Conservation (phyloP, 2,888 invertebrate genomes). For the Himalopsyche anomala region DNA sequence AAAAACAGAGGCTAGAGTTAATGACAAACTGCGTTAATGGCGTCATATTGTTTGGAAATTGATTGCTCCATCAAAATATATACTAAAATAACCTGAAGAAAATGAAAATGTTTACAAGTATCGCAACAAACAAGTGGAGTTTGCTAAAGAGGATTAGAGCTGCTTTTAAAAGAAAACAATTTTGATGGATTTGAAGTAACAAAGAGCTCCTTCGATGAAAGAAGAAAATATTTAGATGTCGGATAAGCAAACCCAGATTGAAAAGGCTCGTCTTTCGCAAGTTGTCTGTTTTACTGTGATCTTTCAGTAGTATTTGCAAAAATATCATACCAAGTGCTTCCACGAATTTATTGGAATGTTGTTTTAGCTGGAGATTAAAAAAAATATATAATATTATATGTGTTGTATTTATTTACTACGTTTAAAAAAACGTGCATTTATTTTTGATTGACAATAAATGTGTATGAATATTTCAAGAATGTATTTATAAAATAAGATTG, state of each 20-base stretch:
- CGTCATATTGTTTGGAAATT: not conserved
- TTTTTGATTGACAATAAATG: too few relatives aligned
- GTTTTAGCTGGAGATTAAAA: too few relatives aligned
- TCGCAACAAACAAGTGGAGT: conserved; percentile 12
- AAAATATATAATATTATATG: too few relatives aligned
- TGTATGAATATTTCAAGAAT: too few relatives aligned
- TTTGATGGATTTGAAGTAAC: conserved; percentile 47
- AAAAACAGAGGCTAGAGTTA: too few relatives aligned
- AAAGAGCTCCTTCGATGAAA: conserved; percentile 18
- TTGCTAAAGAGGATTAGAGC: conserved; percentile 41
- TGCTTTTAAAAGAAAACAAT: conserved; percentile 43
- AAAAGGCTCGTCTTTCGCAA: not conserved
- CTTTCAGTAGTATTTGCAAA: conserved; percentile 10
- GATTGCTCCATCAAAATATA: not conserved
- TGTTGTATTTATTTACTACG: too few relatives aligned
- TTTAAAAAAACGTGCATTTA: too few relatives aligned
- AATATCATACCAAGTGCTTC: not conserved
- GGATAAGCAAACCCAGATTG: conserved; percentile 21
- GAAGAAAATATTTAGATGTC: conserved; percentile 44
- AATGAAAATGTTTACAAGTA: conserved; percentile 26
- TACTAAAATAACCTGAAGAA: not conserved
- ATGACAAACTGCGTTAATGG: not conserved
- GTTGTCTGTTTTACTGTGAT: not conserved
- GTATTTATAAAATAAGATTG: too few relatives aligned
- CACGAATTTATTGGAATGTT: too few relatives aligned